These are phyloP conservation scores for Pipistrellus pipistrellus DNA, from an alignment of 2,797 vertebrate genomes.

Conservation along the genomic window DNA sequence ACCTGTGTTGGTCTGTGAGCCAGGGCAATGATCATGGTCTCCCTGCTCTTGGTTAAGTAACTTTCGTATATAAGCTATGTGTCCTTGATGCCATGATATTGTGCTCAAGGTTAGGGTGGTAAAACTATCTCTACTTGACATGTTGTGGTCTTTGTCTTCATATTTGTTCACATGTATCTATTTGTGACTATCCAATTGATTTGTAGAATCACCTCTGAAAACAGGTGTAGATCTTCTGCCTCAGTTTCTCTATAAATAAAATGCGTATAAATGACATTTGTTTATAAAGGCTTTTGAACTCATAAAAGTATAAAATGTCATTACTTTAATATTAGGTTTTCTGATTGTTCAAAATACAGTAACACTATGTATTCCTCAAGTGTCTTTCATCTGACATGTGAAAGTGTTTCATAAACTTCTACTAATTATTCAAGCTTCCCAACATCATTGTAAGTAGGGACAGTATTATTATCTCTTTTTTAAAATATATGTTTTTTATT, in stretches of 20 bases:
- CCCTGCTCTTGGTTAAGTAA: background rate
- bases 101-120: background rate
- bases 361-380: conserved; percentile 67
- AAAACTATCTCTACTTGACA: background rate
- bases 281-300: conserved; percentile 67
- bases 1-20: background rate
- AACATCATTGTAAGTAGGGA: conserved; percentile 74
- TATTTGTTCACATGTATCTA: background rate
- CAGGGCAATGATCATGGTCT: background rate
- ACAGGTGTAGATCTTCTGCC: background rate
- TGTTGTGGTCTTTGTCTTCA: background rate
- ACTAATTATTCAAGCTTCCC: conserved; percentile 84
- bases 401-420: conserved; percentile 71
- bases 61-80: background rate
- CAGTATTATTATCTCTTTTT: background rate
- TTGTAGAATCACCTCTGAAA: background rate
- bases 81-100: background rate
- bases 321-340: conserved; percentile 72
- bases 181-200: background rate
- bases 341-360: conserved; percentile 69
- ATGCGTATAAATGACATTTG: conserved; percentile 23
- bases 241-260: conserved; percentile 55
- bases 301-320: conserved; percentile 53
- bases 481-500: too few species aligned
- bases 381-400: conserved; percentile 83